Base-by-base conservation (phyloP, 2,888 invertebrate genomes). In the Pseudococcus viburni region DNA sequence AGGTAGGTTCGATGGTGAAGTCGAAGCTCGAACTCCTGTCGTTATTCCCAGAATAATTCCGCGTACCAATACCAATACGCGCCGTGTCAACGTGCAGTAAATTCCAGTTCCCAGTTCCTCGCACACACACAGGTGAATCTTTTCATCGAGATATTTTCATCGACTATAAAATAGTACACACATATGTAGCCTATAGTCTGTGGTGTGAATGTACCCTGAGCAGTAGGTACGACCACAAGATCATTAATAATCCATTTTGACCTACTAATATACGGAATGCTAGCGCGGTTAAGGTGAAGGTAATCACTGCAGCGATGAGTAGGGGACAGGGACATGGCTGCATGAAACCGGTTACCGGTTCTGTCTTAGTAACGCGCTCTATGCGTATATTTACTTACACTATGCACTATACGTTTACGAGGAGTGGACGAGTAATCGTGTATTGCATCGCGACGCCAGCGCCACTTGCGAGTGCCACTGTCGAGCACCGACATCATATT, bases 241-340 rank as follows among this genome's bases (percentile, higher is more conserved):
- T 87, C 87, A 87, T 87, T 87, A 87, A 87, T 87, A 87, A 77
- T 87, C 73, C 73, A 77, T 77, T 87, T 46, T 87, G 87, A 87
- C 87, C 87, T 77, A 87, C 87, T 87, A 77, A 87, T 73, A 77
- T 42, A 77, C 73, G 73, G 77, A 87, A 87, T 73, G 87, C 87
- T 46, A 17, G 87, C 48, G 51, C 73, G 87, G 87, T 68, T 87
- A 87, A 87, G 87, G 87, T 87, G 87, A 87, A 87, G 87, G 87
- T 77, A 87, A 87, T 80, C 73, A 77, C 33, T 22, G 59, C 64
- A 11, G 15, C 33, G 64, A 8, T 39, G 51, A 22, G 51, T 51
- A 77, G 48, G 87, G 87, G 42, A 48, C 73, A 77, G 26, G 26
- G 26, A 33, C 26, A 33, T 42, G 22, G 87, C 51, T 48, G 33